Evolutionary conservation across 2,888 invertebrate species (phyloP).

Genomic region (Lumbricus terrestris): DNA sequence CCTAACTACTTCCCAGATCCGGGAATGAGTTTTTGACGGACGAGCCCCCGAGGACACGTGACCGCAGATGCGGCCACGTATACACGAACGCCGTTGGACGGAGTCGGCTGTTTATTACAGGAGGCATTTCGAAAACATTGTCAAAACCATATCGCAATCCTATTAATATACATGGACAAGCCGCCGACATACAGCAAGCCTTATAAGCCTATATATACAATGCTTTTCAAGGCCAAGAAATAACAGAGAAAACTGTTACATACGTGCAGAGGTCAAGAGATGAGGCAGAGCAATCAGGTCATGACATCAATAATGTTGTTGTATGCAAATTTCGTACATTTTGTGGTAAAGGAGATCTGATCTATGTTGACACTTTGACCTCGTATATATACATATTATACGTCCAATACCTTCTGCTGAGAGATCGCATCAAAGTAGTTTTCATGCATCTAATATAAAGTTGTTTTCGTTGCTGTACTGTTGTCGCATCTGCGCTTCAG

Average conservation of each 20-base stretch:
- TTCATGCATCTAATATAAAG: too few species aligned
- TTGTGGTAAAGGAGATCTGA: too few species aligned
- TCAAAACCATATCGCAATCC: background rate
- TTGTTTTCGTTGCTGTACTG: too few species aligned
- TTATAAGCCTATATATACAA: too few species aligned
- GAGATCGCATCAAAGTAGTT: too few species aligned
- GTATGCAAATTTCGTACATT: too few species aligned
- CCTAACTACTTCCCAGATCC: background rate
- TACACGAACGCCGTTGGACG: too few species aligned
- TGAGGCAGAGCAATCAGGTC: background rate
- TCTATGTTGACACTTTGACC: too few species aligned
- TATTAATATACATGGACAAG: background rate
- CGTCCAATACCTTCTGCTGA: too few species aligned
- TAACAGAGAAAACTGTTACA: background rate
- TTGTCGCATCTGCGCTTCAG: background rate
- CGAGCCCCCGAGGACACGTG: conserved; percentile 11
- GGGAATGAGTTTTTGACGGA: conserved; percentile 8
- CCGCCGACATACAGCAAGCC: background rate
- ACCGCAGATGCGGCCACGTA: conserved; percentile 3
- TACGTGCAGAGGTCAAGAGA: background rate
- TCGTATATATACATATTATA: too few species aligned
- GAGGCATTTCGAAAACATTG: background rate
- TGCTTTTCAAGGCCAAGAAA: too few species aligned
- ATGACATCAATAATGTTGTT: too few species aligned
- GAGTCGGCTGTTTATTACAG: background rate